Conservation (phyloP, 2,888 invertebrate genomes). For the Andrena praecox region DNA sequence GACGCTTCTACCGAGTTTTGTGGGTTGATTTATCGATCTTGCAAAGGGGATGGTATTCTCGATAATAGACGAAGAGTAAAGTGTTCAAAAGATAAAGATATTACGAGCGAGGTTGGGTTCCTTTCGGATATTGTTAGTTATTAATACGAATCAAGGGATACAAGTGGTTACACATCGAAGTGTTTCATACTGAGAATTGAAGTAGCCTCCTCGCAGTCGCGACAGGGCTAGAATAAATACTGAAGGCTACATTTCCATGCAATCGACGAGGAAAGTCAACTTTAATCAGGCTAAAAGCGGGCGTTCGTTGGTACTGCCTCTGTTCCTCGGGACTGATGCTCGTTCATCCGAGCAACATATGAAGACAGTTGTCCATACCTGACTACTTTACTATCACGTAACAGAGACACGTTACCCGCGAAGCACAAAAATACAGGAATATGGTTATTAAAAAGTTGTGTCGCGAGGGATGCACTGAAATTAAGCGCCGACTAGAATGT, state of each 20-base stretch:
- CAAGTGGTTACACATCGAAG: no score
- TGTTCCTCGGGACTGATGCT: background rate
- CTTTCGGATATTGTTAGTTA: no score
- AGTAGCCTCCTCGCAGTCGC: background rate
- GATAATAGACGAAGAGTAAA: background rate
- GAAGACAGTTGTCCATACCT: background rate
- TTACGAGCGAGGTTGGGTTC: no score
- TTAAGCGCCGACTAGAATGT: background rate
- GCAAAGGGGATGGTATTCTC: background rate
- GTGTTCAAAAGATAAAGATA: no score
- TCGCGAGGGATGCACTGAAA: background rate
- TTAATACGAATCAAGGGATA: no score
- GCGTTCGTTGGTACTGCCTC: background rate
- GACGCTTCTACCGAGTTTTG: no score
- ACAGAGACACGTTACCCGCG: background rate
- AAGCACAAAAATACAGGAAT: no score
- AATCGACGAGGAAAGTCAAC: constrained; percentile 2
- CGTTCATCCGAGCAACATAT: background rate
- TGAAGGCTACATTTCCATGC: background rate
- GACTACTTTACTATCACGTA: background rate
- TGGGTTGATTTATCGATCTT: no score
- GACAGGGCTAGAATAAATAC: constrained; percentile 29
- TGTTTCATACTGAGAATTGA: no score
- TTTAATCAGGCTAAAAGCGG: constrained; percentile 50
- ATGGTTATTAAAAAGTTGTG: background rate